Conservation (phyloP, 2,113 vertebrate species). For the Perca schrenkii region DNA sequence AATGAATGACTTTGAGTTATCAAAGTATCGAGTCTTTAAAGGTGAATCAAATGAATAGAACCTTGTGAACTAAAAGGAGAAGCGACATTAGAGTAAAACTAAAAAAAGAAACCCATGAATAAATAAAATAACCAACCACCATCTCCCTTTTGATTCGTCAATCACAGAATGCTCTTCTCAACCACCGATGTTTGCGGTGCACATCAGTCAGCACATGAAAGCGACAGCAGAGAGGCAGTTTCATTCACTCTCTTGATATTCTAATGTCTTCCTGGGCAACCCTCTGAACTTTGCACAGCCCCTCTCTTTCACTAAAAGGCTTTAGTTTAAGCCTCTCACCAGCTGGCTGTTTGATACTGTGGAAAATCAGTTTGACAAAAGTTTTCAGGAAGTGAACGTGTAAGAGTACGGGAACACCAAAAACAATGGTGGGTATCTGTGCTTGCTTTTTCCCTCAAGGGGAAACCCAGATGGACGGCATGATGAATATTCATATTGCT, state of each 20-base stretch:
- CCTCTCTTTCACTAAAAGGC: slow-evolving; percentile 12
- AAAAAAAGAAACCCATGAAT: background rate
- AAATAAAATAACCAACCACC: slow-evolving; percentile 1
- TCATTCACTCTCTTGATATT: slow-evolving; percentile 71
- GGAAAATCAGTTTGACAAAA: slow-evolving; percentile 46
- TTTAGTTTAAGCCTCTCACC: slow-evolving; percentile 37
- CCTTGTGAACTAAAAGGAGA: background rate
- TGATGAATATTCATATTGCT: slow-evolving; percentile 38
- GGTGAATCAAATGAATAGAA: background rate
- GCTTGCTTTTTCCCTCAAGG: slow-evolving; percentile 23
- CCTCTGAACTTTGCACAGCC: slow-evolving; percentile 56
- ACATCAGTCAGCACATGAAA: slow-evolving; percentile 70
- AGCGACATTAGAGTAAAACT: background rate
- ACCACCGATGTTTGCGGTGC: background rate
- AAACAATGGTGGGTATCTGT: slow-evolving; percentile 2
- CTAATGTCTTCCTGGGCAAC: slow-evolving; percentile 59
- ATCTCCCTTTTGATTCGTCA: slow-evolving; percentile 36
- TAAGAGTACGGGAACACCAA: background rate
- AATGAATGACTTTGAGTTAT: background rate
- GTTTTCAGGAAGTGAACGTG: slow-evolving; percentile 31
- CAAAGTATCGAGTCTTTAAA: background rate
- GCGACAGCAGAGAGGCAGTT: slow-evolving; percentile 23
- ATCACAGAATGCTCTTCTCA: slow-evolving; percentile 36
- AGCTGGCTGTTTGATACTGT: slow-evolving; percentile 55
- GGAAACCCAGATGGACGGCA: slow-evolving; percentile 30